Base-by-base conservation (phyloP, 2,888 invertebrate species). In the Dasysyrphus tricinctus region DNA sequence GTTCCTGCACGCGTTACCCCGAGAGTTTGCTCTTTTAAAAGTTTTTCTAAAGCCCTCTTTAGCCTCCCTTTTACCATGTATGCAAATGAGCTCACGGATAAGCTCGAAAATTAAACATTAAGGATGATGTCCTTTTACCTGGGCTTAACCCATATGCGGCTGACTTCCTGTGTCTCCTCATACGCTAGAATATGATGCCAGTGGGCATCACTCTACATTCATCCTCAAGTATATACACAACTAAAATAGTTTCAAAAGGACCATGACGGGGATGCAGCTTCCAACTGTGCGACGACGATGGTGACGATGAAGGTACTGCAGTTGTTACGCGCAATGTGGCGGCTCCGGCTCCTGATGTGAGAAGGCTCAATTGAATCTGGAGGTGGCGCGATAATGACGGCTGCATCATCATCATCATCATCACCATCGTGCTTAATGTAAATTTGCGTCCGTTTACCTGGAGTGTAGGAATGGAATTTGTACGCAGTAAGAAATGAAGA, bases 41-140 rank as follows among this genome's bases (percentile, higher is more conserved):
- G 70, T 70, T 78, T 74, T 61, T 67, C 29, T 16, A 47, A 47
- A 44, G 34, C 19, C 44, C 44, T 65, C 16, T 49, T 65, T 44
- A 32, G 65, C 29, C n/a, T 4, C 7, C 49, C 16, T n/a, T 49
- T 42, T 42, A 16, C 12, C 54, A 19, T 47, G 16, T 74, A 84
- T 78, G 75, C 83, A 84, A 74, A 83, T 79, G 83, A 83, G 73
- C 56, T 63, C 54, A 78, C 54, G 59, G 54, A 67, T 75, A 79
- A 70, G 79, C 70, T 75, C 56, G 70, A 84, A 80, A 84, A 75
- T 84, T 84, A 84, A 79, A 79, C 70, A 80, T 70, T 69, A 67
- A 51, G 49, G 51, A 42, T 61, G 73, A 65, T 56, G 78, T 82
- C 82, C 65, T 39, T 37, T 73, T 61, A 54, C 24, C 44, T 57